Evolutionary conservation across 2,888 invertebrate species (phyloP), one percentile per base, ranked within the genome.

Genomic region (Macropis europaea): DNA sequence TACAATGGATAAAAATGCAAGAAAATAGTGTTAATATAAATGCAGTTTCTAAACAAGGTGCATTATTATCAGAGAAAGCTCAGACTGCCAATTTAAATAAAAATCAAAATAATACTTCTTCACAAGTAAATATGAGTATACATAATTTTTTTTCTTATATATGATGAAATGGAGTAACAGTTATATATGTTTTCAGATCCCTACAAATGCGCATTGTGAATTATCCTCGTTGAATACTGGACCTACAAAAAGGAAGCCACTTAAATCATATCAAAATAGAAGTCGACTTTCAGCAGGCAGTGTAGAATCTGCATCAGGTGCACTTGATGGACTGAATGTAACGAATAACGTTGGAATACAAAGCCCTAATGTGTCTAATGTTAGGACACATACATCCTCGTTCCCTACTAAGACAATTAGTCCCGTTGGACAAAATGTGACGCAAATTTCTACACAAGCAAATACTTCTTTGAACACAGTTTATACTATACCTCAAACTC

Each of bases 1-100:
- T 84, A 77, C 87, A 87, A 82, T 87, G 88, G 88, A 71, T 87
- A 68, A 87, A 77, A 69, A 84, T 85, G 77, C 83, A 80, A 73
- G 86, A 87, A 56, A 85, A 85, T 76, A 85, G 81, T 78, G 75
- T 83, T 62, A 82, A 78, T 36, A 74, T 79, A 67, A 82, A 85
- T 62, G 62, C 84, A 38, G 66, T 82, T 57, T 73, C 82, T 6
- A 86, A 86, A 62, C 82, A 86, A 73, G 77, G 79, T 67, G 52
- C 79, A 54, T 56, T 80, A 54, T 74, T 81, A 43, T 73, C 84
- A 54, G 82, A 82, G 9, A 81, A 79, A 57, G 69, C 63, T 53
- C 80, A 82, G 68, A 77, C 82, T 77, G 73, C 81, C 28, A 74
- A 73, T 42, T 68, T 82, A 52, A 78, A 77, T 57, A 85, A 77